phyloP scores from a whole-genome alignment of 2,888 invertebrate genomes.

The Ophion ellenae region DNA sequence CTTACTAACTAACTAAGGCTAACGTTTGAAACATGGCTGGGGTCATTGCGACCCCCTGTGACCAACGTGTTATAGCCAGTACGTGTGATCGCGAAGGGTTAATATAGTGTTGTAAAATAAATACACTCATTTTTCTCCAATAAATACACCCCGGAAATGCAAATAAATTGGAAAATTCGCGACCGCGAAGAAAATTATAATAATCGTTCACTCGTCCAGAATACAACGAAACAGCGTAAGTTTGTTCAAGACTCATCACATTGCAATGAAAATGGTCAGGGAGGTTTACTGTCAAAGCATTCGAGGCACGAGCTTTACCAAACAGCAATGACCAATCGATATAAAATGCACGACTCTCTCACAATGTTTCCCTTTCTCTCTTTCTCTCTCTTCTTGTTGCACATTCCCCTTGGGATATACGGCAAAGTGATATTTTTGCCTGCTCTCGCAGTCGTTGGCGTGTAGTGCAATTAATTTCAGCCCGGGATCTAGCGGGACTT shows the following conservation, averaged over 20 bases:
- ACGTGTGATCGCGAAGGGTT: no score
- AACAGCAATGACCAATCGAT: background rate
- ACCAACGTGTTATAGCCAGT: no score
- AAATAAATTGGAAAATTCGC: background rate
- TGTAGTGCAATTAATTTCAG: no score
- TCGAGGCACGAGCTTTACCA: background rate
- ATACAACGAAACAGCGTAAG: background rate
- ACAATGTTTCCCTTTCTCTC: slow-evolving; percentile 2
- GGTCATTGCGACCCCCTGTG: no score
- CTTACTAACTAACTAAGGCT: no score
- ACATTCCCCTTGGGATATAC: slow-evolving; percentile 10
- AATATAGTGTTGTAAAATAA: no score
- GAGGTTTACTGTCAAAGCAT: no score
- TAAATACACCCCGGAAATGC: no score
- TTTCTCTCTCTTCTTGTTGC: background rate
- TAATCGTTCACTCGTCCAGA: background rate
- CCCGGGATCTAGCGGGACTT: no score
- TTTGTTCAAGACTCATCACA: background rate
- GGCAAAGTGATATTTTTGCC: slow-evolving; percentile 6
- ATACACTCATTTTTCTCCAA: no score
- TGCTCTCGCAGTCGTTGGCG: slow-evolving; percentile 9
- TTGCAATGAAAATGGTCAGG: background rate
- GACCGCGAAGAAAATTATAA: background rate
- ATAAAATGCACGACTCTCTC: background rate
- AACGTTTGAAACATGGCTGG: no score